Base-by-base conservation (phyloP, 2,113 vertebrate genomes). In the Hyaena hyaena region DNA sequence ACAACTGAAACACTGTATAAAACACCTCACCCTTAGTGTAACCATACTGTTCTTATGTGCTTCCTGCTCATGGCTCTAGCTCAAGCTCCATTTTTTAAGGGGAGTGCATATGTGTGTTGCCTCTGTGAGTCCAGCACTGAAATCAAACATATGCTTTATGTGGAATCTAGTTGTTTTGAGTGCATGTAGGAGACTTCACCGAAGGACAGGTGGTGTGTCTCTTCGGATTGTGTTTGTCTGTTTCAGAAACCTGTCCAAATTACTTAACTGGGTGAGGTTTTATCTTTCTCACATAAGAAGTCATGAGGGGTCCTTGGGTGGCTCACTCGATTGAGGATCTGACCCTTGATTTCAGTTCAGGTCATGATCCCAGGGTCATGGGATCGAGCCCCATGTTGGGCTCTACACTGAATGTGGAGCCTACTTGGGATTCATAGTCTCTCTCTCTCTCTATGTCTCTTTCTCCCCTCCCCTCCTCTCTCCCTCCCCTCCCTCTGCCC, bases 181-280 rank as follows among this genome's bases (percentile, higher is more conserved):
- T 86, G 74, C 24, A 31, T 65, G 17, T 4, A 10, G 48, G 11
- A 63, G 66, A 79, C 33, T 43, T 79, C 39, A n/a, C 2, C 0
- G 69, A 58, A 81, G 73, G 23, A 21, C 12, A 21, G 2, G 10
- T 3, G 15, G 10, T 66, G 15, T 15, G 43, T 86, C 21, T 39
- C 26, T 63, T 39, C 48, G 33, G 66, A 58, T 55, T 63, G 12
- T 21, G 10, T 88, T 85, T 4, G 31, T 95, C 71, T 50, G n/a
- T 79, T 93, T 88, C 23, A 74, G 63, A 68, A 93, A 39, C 45
- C 12, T 87, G 7, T 39, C 55, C 69, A 88, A 91, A 79, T 17
- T 48, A 24, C 28, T 80, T n/a, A 79, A 77, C 43, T 10, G 69
- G 82, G 55, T 19, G 48, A 8, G 28, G 7, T 6, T 58, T 89